Conservation (phyloP, 2,113 vertebrate genomes). For the Paedocypris sp. region DNA sequence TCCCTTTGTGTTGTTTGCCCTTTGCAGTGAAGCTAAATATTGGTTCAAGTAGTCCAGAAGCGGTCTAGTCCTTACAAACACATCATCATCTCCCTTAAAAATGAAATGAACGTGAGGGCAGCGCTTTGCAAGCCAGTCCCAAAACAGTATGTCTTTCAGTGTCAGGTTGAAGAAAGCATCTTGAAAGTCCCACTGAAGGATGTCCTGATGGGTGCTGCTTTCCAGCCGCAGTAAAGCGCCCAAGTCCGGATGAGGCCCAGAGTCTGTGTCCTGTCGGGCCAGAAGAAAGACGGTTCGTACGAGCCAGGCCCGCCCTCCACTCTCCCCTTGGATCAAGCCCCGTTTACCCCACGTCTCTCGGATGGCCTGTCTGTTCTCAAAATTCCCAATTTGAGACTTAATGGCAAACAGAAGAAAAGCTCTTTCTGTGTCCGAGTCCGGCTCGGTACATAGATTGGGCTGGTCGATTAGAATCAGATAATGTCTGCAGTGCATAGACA, state of each 20-base stretch:
- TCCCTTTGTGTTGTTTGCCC: constrained; percentile 30
- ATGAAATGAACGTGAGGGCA: constrained; percentile 54
- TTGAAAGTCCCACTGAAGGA: constrained; percentile 66
- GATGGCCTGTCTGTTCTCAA: constrained; percentile 68
- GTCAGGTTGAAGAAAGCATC: constrained; percentile 70
- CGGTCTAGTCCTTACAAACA: constrained; percentile 58
- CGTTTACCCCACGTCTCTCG: constrained; percentile 64
- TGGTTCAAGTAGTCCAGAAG: constrained; percentile 55
- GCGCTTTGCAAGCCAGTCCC: constrained; percentile 54
- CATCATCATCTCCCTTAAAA: constrained; percentile 70
- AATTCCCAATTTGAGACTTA: constrained; percentile 65
- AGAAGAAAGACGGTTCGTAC: constrained; percentile 62
- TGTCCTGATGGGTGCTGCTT: constrained; percentile 52
- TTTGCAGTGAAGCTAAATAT: background rate
- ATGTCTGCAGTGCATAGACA: constrained; percentile 61
- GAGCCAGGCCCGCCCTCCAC: constrained; percentile 25
- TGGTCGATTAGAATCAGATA: constrained; percentile 59
- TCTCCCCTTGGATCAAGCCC: constrained; percentile 43
- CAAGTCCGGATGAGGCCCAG: constrained; percentile 58
- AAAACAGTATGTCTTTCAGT: constrained; percentile 67
- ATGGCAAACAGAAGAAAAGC: constrained; percentile 61
- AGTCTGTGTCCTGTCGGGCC: constrained; percentile 54
- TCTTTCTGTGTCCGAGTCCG: constrained; percentile 15
- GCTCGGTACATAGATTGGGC: constrained; percentile 43
- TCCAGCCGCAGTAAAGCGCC: constrained; percentile 54